Base-by-base conservation (phyloP, 2,113 vertebrate species). In the Marcusenius ussheri region DNA sequence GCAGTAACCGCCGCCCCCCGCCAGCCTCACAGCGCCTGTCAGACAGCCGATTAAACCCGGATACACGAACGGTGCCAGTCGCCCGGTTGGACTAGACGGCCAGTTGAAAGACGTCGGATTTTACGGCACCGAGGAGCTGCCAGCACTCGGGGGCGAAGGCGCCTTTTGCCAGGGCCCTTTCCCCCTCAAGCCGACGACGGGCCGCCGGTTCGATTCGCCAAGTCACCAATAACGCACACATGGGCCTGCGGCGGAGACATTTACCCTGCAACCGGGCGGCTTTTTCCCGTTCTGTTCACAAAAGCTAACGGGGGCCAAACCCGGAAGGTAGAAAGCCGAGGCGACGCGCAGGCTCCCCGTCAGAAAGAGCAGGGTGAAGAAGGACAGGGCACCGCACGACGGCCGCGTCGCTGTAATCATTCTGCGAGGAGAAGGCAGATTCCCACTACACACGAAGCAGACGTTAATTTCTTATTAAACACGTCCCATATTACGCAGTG, bases 251-350 rank as follows among this genome's bases (percentile, higher is more conserved):
- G 56, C 8, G 24, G 49, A 39, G 86, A 0, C 21, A 9, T 42
- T 94, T 95, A 98, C 98, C 97, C 97, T 97, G 93, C 98, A 98
- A 89, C 97, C 97, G 2, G 94, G 92, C 1, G 93, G 49, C 35
- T 92, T 95, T 89, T 93, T 94, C 53, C 27, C 92, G 21, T 91
- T 84, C 7, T 93, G 80, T 46, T 97, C 96, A 83, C 98, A 99
- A 91, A 99, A 99, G 94, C 96, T 98, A 91, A 98, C 97, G 2
- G 98, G 98, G 1, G 97, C 97, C 92, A 99, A 94, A 91, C 98
- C 98, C 6, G 98, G 98, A 87, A 98, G 95, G 94, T 98, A 98
- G 94, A 98, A 98, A 89, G 91, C 92, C 89, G 89, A 89, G 31
- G 92, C 93, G 13, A 51, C 85, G 27, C 88, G 89, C 83, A 93